phyloP scores from a whole-genome alignment of 1,140 invertebrate genomes.

The Aradophagus sp. region DNA sequence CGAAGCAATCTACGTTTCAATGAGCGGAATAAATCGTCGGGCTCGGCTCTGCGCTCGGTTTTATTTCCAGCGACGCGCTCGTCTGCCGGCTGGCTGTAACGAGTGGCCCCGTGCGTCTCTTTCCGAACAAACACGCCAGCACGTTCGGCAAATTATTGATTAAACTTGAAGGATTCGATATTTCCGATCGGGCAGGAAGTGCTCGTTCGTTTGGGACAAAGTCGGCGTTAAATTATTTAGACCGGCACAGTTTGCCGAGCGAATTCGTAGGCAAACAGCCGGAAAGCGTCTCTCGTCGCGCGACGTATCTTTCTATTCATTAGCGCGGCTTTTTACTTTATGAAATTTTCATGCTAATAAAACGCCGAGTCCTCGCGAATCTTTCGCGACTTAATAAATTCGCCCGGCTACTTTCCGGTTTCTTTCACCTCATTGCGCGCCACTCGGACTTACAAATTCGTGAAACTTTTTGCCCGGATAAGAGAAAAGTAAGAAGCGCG shows the following conservation, averaged over 20 bases:
- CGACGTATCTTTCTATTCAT: constrained; percentile 19
- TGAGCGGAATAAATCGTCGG: constrained; percentile 14
- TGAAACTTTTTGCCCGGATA: constrained; percentile 35
- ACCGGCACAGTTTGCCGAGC: constrained; percentile 22
- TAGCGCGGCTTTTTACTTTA: constrained; percentile 31
- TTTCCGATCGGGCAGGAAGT: constrained; percentile 16
- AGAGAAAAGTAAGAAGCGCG: constrained; percentile 19
- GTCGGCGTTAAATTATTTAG: constrained; percentile 37
- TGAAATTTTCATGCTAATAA: constrained; percentile 49
- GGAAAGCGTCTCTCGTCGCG: constrained; percentile 8
- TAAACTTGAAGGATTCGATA: constrained; percentile 18
- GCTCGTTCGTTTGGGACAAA: constrained; percentile 22
- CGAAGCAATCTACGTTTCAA: constrained; percentile 8
- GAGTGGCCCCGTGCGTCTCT: no score
- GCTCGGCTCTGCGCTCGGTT: constrained; percentile 3
- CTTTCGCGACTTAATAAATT: constrained; percentile 48
- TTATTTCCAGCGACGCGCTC: constrained; percentile 10
- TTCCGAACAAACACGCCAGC: no score
- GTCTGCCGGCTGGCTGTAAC: background rate
- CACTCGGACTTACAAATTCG: constrained; percentile 34
- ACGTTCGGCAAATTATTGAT: constrained; percentile 10
- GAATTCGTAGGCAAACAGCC: constrained; percentile 32
- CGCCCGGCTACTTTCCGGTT: constrained; percentile 31
- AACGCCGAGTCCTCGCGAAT: constrained; percentile 27
- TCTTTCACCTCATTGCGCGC: constrained; percentile 46